Conservation (phyloP, 2,888 invertebrate genomes). For the Drosophila paramelanica region DNA sequence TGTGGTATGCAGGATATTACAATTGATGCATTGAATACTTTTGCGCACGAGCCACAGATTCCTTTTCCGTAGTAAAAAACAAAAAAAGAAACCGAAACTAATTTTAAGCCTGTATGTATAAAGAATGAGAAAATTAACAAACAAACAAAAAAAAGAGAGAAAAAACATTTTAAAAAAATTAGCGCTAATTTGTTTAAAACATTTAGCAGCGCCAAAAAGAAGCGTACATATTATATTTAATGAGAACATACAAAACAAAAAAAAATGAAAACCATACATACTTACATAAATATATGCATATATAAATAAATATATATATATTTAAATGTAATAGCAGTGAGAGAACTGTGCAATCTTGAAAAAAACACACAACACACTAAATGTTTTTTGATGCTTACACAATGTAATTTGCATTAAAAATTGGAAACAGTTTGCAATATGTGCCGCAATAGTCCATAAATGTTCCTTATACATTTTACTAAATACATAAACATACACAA, state of each 20-base stretch:
- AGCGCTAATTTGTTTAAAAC: constrained; percentile 67
- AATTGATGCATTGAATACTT: constrained; percentile 35
- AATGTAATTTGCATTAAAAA: constrained; percentile 23
- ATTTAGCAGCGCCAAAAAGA: constrained; percentile 71
- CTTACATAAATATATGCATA: background rate
- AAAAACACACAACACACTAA: constrained; percentile 3
- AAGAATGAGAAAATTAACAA: constrained; percentile 30
- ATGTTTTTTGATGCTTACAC: constrained; percentile 22
- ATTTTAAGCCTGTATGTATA: constrained; percentile 53
- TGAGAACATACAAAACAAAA: constrained; percentile 2
- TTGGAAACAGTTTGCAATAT: constrained; percentile 57
- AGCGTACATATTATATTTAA: constrained; percentile 52
- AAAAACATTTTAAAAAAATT: constrained; percentile 32
- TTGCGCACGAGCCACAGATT: constrained; percentile 40
- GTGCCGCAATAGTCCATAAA: constrained; percentile 73
- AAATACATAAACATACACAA: constrained; percentile 9
- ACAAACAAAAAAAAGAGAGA: constrained; percentile 7
- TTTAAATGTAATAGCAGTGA: constrained; percentile 12
- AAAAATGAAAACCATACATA: constrained; percentile 10
- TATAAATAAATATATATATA: constrained; percentile 3
- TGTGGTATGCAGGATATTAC: constrained; percentile 44
- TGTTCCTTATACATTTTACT: constrained; percentile 70
- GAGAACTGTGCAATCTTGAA: constrained; percentile 48
- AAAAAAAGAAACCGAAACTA: constrained; percentile 43
- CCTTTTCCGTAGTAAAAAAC: constrained; percentile 41